Base-by-base conservation (phyloP, 2,888 invertebrate genomes). In the Nasonovia ribisnigri region DNA sequence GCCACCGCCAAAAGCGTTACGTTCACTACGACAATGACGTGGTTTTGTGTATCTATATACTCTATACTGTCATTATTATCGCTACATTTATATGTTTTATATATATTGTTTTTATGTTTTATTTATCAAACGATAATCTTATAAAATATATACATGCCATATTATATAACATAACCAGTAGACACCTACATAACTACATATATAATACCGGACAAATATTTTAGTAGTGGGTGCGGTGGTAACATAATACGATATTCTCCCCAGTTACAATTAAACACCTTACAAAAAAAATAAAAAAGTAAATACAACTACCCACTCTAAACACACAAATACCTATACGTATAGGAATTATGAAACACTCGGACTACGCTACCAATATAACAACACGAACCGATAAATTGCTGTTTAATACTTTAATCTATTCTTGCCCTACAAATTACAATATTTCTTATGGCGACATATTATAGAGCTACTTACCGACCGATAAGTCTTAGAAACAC, bases 1-100 rank as follows among this genome's bases (percentile, higher is more conserved):
- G 60, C 92, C 87, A 92, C 92, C 92, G 92, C 88, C 91, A 57
- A 91, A 86, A 91, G 84, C 91, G 91, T 86, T 86, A 57, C 92
- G 91, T 67, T 67, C 87, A 60, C 92, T 67, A 92, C 87, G 36
- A 92, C 87, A 48, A 48, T 86, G 60, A 87, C 92, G 92, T 87
- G 60, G 92, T 60, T 60, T 86, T 86, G n/a, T 91, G 46, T 77
- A n/a, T 90, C 20, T 86, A 86, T n/a, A 11, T n/a, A 46, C 57
- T 86, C 57, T 42, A 26, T n/a, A 91, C 42, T 46, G n/a, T 57
- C 20, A 84, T 57, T 57, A 46, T 91, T 57, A 86, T 24, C 10
- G 26, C n/a, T 43, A 57, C 46, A 36, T 16, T 16, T 29, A 86
- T 29, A 48, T 46, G n/a, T 67, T 67, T n/a, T n/a, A 67, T 5